These are phyloP conservation scores for Mechanitis mazaeus DNA, from an alignment of 2,888 invertebrate genomes.

Conservation along the genomic window DNA sequence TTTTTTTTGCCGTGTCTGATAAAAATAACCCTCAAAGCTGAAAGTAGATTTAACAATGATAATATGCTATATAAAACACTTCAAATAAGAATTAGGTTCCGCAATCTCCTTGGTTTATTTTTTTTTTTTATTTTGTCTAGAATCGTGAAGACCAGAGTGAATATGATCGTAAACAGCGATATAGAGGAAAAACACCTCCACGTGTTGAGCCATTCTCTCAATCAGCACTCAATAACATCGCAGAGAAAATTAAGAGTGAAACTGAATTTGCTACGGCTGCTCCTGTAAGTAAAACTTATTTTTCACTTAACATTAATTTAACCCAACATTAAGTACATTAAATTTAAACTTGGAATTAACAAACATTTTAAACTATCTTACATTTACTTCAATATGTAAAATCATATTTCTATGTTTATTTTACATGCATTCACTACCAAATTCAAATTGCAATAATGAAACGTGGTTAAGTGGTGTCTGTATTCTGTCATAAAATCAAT, in stretches of 20 bases:
- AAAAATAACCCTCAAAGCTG: no score
- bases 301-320: neutral
- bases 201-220: slow-evolving; percentile 90
- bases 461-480: no score
- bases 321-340: no score
- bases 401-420: no score
- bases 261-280: slow-evolving; percentile 90
- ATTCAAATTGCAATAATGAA: no score
- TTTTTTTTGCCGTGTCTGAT: no score
- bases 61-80: neutral
- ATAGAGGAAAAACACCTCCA: slow-evolving; percentile 88
- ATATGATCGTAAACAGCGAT: slow-evolving; percentile 86
- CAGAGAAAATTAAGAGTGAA: slow-evolving; percentile 91
- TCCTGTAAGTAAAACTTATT: slow-evolving; percentile 64
- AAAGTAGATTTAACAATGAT: neutral
- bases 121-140: slow-evolving; percentile 46
- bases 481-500: no score
- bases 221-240: slow-evolving; percentile 79
- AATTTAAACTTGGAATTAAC: no score
- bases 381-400: no score
- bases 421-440: no score
- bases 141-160: slow-evolving; percentile 95
- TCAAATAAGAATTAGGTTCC: neutral
- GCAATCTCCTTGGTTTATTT: neutral
- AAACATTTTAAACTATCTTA: neutral